These are phyloP conservation scores for Acanthopleura granulata DNA, from an alignment of 2,888 invertebrate species.

Conservation along the genomic window DNA sequence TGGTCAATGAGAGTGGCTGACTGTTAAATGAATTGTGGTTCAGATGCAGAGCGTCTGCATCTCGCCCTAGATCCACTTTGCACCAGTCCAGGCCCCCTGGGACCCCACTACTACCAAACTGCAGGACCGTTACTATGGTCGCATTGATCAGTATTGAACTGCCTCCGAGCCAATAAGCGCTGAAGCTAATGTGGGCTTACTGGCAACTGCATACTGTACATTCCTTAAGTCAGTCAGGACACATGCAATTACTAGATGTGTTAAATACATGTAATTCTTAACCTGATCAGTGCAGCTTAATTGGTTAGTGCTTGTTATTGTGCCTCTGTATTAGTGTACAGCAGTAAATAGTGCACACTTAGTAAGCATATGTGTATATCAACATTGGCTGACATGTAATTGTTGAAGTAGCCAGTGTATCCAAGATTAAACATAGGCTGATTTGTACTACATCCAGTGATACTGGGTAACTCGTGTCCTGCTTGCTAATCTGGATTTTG, in stretches of 20 bases:
- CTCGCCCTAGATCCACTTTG: background rate
- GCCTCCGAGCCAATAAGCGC: background rate
- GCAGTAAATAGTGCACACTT: background rate
- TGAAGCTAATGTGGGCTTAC: constrained; percentile 5
- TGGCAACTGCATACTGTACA: background rate
- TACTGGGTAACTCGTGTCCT: too few relatives aligned
- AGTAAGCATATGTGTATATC: too few relatives aligned
- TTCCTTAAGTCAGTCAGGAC: background rate
- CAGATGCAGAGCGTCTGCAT: background rate
- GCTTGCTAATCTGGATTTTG: too few relatives aligned
- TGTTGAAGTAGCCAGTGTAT: too few relatives aligned
- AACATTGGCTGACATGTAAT: too few relatives aligned
- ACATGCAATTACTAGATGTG: background rate
- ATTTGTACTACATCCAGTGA: too few relatives aligned
- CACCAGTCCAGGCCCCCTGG: constrained; percentile 3
- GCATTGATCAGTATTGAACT: constrained; percentile 19
- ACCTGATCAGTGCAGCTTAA: background rate
- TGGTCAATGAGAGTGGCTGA: too few relatives aligned
- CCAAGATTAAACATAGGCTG: too few relatives aligned
- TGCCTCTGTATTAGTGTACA: background rate
- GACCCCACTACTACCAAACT: background rate
- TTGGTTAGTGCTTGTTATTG: background rate
- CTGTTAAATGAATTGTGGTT: too few relatives aligned
- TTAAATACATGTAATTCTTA: background rate
- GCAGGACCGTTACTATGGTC: constrained; percentile 2